Conservation (phyloP, 2,797 vertebrate species). For the Pteropus rufus region DNA sequence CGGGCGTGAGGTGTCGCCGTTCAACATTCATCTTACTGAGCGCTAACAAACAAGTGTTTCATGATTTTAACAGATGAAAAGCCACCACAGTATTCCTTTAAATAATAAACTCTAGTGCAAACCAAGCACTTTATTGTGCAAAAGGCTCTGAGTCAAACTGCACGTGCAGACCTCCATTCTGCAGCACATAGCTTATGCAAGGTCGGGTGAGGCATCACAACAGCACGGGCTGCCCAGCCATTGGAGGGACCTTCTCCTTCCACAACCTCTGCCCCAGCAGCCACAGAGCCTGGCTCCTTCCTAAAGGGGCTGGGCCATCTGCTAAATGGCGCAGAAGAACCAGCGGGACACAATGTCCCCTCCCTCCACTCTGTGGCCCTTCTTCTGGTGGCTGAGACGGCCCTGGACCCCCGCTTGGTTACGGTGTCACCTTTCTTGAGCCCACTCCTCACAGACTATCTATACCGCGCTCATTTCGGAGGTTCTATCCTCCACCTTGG, state of each 20-base stretch:
- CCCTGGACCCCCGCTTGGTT: neutral
- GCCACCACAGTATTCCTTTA: neutral
- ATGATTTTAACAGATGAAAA: neutral
- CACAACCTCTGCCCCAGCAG: neutral
- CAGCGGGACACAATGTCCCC: neutral
- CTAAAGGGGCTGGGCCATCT: neutral
- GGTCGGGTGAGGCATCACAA: neutral
- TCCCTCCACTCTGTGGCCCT: neutral
- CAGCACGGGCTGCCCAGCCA: no score
- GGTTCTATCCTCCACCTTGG: neutral
- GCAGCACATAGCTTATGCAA: neutral
- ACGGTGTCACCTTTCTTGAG: neutral
- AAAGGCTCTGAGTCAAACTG: neutral
- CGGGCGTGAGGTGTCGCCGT: neutral
- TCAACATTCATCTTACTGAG: neutral
- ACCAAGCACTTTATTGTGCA: neutral
- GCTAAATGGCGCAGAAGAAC: neutral
- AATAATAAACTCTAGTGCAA: neutral
- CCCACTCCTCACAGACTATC: neutral
- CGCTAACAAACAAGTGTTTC: neutral
- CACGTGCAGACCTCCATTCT: neutral
- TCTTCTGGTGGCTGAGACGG: neutral
- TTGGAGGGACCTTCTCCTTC: neutral
- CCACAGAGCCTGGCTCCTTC: neutral
- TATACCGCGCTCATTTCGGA: neutral